Conservation (phyloP, 2,113 vertebrate species). For the Elgaria multicarinata region DNA sequence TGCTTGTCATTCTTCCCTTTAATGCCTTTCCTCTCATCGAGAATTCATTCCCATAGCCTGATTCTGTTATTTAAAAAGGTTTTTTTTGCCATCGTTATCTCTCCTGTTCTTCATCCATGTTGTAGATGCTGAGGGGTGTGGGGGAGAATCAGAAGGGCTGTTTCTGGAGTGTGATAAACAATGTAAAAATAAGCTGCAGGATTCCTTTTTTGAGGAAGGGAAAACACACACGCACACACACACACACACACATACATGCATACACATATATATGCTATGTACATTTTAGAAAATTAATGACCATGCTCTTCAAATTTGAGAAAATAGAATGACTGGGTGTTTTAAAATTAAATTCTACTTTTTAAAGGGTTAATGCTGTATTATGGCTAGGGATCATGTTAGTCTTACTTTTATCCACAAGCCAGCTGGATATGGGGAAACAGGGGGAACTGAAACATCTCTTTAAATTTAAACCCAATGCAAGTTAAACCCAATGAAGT, state of each 20-base stretch:
- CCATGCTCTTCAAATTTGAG: not conserved
- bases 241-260: not conserved
- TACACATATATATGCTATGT: not conserved
- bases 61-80: not conserved
- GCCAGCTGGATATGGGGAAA: conserved; percentile 33
- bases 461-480: conserved; percentile 53
- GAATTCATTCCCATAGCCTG: not conserved
- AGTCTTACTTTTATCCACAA: conserved; percentile 53
- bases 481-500: conserved; percentile 51
- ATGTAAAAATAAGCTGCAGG: not conserved
- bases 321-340: not conserved
- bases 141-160: not conserved
- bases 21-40: not conserved
- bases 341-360: not conserved
- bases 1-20: not conserved
- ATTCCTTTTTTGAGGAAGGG: not conserved
- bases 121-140: not conserved
- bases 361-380: not conserved
- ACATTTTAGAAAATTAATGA: not conserved
- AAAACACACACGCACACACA: not conserved
- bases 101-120: not conserved
- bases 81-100: not conserved
- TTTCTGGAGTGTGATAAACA: not conserved
- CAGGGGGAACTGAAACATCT: conserved; percentile 52
- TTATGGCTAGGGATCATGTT: conserved; percentile 15